Base-by-base conservation (phyloP, 1,140 invertebrate species). In the Drosophila azteca region DNA sequence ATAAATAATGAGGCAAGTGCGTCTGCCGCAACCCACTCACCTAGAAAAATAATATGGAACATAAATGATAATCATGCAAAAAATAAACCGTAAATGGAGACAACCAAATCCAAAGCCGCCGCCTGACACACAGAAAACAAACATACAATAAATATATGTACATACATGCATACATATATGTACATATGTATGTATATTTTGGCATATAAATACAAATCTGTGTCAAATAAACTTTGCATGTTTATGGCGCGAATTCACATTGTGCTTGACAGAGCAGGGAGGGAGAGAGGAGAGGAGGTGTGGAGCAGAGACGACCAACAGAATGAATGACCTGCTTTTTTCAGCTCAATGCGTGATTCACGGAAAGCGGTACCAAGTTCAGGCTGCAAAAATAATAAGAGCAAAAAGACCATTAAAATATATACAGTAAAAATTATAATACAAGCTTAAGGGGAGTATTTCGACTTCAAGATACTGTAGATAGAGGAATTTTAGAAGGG, bases 181-280 rank as follows among this genome's bases (percentile, higher is more conserved):
- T 17, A 20, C 29, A 50, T 63, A 50, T 69, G 41, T 54, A 41
- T 20, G 51, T 51, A 39, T 39, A 39, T 39, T 35, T 46, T 43
- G 31, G 61, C 52, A 53, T 45, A 41, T 44, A 48, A 53, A 73
- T 61, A 49, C 58, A 17, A 66, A 76, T 81, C 82, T 87, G 81
- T 87, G 81, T 87, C 81, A 85, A 85, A 81, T 85, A 78, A 78
- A 78, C 73, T 81, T 81, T 81, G 82, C 81, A 85, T 85, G 81
- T 87, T 85, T 78, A 87, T 81, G 68, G 62, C 65, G 31, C 62
- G 31, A 67, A 78, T 81, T 85, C 76, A 60, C 48, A 39, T 39
- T 53, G 48, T 8, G 65, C 26, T 54, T 46, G 41, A 31, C 43
- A 59, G 67, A 64, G 11, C 9, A 64, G 13, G 22, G 35, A 43